Percentiles rank a stretch among this genome's conserved stretches.
phyloP scores from a whole-genome alignment of 2,888 invertebrate genomes.

The Atethmia centrago region DNA sequence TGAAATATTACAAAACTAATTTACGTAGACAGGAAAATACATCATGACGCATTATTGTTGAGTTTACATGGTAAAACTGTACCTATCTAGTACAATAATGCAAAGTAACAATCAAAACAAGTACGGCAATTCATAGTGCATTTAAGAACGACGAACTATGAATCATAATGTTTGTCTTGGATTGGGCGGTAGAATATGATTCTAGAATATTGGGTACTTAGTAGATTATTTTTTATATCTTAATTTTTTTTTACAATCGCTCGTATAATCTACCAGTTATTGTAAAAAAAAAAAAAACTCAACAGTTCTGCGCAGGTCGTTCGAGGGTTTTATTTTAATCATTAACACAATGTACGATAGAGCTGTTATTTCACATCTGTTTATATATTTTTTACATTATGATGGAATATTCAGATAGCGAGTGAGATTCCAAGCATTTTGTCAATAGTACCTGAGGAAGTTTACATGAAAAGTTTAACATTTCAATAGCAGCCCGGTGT shows the following conservation, averaged over 20 bases:
- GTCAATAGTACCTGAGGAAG: neutral
- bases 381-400: slow-evolving; percentile 9
- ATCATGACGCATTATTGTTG: slow-evolving; percentile 55
- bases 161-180: slow-evolving; percentile 29
- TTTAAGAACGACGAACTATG: slow-evolving; percentile 7
- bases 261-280: neutral
- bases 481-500: neutral
- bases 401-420: slow-evolving; percentile 18
- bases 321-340: slow-evolving; percentile 9
- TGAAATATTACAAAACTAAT: slow-evolving; percentile 34
- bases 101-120: slow-evolving; percentile 30
- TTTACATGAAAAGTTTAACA: neutral
- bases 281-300: neutral
- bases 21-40: slow-evolving; percentile 69
- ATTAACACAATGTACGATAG: neutral
- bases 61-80: slow-evolving; percentile 68
- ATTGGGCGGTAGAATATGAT: slow-evolving; percentile 5
- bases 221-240: neutral
- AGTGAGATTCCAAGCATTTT: slow-evolving; percentile 6
- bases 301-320: neutral
- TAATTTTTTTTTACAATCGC: neutral
- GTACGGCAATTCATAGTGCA: slow-evolving; percentile 17
- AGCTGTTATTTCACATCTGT: slow-evolving; percentile 14
- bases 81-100: slow-evolving; percentile 29
- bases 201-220: neutral